Base-by-base conservation (phyloP, 1,140 invertebrate species). In the Hylyphantes graminicola region DNA sequence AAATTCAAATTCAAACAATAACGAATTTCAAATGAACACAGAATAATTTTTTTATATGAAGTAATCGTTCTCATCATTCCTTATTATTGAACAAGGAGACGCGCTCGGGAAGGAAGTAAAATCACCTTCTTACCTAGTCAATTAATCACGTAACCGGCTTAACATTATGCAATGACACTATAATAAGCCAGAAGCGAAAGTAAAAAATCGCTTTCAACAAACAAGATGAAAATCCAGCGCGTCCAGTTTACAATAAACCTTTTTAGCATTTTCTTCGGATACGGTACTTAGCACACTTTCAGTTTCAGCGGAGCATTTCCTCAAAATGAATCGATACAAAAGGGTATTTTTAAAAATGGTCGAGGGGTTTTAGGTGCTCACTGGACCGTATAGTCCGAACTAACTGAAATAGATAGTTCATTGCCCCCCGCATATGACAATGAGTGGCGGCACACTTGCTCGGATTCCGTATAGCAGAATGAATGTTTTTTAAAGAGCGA, bases 341-440 rank as follows among this genome's bases (percentile, higher is more conserved):
- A 73, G 21, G 35, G 9, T 76, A 76, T 76, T 76, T 59, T 70
- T 70, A 70, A 76, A 73, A 76, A 76, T 48, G 35, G 61, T 78
- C 55, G 50, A 19, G 54, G 61, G 63, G 65, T 61, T 51, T 61
- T 17, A n/a, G 63, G 55, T 35, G 61, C 50, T 19, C 51, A 65
- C n/a, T 70, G 65, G 61, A 80, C 77, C 77, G 77, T 70, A 70
- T 80, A 64, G 57, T 7, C 63, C 13, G 21, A 17, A 78, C 48
- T 70, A 80, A 80, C 77, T 80, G 77, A 80, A 80, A 80, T 80
- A 80, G 77, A 68, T 80, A 80, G 77, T 80, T 80, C 77, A 80
- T 70, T 59, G 77, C 35, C 77, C 77, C 5, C 21, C 19, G 72
- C 72, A 21, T 35, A 51, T 74, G 53, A 78, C 76, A 78, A 76